Conservation (phyloP, 1,140 invertebrate genomes). For the Popillia japonica region DNA sequence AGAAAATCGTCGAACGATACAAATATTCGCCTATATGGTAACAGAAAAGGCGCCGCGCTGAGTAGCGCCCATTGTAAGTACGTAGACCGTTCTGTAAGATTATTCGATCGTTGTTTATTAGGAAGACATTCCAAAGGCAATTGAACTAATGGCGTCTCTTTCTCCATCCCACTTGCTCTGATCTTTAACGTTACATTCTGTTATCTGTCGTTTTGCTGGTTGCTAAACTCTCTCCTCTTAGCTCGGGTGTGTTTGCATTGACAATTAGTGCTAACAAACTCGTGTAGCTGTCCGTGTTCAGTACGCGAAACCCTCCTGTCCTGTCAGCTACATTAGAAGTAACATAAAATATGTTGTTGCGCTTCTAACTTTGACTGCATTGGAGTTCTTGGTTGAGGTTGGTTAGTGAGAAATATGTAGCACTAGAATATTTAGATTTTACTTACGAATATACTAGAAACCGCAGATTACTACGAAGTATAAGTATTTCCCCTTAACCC, state of each 20-base stretch:
- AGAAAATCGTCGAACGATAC: constrained; percentile 4
- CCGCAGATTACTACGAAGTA: neutral
- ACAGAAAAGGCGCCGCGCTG: constrained; percentile 8
- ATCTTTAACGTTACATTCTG: neutral
- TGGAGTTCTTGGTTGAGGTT: neutral
- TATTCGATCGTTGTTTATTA: constrained; percentile 26
- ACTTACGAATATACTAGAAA: too few species aligned
- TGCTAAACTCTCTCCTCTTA: neutral
- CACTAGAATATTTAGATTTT: neutral
- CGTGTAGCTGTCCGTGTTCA: constrained; percentile 38
- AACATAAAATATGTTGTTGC: constrained; percentile 21
- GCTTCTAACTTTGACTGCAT: neutral
- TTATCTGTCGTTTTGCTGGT: neutral
- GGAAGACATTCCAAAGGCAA: constrained; percentile 22
- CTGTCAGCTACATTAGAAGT: neutral
- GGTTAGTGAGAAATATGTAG: neutral
- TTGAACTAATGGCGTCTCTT: neutral
- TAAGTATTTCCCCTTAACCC: neutral
- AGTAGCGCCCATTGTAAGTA: neutral
- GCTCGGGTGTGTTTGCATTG: constrained; percentile 26
- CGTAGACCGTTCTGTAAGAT: constrained; percentile 1
- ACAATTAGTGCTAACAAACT: constrained; percentile 46
- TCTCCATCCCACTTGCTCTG: neutral
- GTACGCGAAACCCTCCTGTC: neutral
- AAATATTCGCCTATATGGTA: neutral